Evolutionary conservation across 2,888 invertebrate species (phyloP).

Genomic region (Dascillus cervinus): DNA sequence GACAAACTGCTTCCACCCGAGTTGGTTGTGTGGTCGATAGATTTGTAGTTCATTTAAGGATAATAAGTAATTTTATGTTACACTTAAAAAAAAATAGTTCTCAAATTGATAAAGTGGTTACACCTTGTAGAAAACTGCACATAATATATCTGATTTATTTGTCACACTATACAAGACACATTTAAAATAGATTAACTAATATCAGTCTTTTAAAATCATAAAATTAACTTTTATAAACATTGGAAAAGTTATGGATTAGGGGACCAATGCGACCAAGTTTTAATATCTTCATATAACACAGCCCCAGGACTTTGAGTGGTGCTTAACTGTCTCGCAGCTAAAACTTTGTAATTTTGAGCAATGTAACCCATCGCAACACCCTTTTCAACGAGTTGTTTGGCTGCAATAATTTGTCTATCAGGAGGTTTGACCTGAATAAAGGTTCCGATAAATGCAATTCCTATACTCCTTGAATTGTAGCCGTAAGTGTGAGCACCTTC

Average conservation of each 20-base stretch:
- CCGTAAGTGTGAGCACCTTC: constrained; percentile 64
- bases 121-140: too few relatives aligned
- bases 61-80: too few relatives aligned
- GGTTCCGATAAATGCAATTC: constrained; percentile 66
- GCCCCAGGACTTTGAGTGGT: constrained; percentile 64
- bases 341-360: constrained; percentile 54
- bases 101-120: too few relatives aligned
- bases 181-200: too few relatives aligned
- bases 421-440: constrained; percentile 51
- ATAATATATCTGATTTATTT: too few relatives aligned
- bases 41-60: too few relatives aligned
- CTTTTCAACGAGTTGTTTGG: constrained; percentile 51
- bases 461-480: constrained; percentile 59
- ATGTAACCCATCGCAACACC: constrained; percentile 58
- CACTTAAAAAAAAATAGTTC: too few relatives aligned
- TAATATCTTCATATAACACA: constrained; percentile 54
- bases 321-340: constrained; percentile 60
- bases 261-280: constrained; percentile 62
- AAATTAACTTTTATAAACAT: too few relatives aligned
- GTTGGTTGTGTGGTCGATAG: too few relatives aligned
- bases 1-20: too few relatives aligned
- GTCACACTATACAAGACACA: too few relatives aligned
- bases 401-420: constrained; percentile 51
- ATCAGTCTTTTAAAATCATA: too few relatives aligned
- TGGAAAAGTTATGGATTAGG: constrained; percentile 19